Evolutionary conservation across 2,888 invertebrate species (phyloP).

Genomic region (Himalopsyche kuldschensis): DNA sequence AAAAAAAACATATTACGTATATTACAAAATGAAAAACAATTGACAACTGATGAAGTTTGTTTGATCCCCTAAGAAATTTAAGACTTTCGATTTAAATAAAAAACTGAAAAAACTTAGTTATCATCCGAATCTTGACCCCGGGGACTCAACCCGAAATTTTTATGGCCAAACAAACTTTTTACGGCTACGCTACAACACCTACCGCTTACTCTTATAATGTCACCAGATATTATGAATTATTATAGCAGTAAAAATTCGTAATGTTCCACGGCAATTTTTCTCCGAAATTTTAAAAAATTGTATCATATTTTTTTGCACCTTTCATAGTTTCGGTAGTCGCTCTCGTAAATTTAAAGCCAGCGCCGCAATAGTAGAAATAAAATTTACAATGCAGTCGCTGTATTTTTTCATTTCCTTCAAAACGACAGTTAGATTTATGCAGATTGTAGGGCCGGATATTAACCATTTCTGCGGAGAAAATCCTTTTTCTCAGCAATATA

Average conservation of each 20-base stretch:
- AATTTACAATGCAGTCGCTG: background rate
- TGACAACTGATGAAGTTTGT: too few relatives aligned
- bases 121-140: too few relatives aligned
- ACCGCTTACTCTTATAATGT: too few relatives aligned
- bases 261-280: background rate
- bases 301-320: background rate
- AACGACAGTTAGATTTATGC: slow-evolving; percentile 30
- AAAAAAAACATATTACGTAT: too few relatives aligned
- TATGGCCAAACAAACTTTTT: too few relatives aligned
- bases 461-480: slow-evolving; percentile 7
- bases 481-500: background rate
- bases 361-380: background rate
- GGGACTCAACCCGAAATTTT: too few relatives aligned
- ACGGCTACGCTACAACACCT: too few relatives aligned
- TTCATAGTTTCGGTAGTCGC: background rate
- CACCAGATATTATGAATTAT: background rate
- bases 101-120: too few relatives aligned
- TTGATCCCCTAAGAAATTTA: too few relatives aligned
- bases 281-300: background rate
- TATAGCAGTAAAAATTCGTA: background rate
- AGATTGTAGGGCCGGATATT: slow-evolving; percentile 34
- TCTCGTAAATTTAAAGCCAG: background rate
- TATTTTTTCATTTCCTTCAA: background rate
- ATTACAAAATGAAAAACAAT: too few relatives aligned
- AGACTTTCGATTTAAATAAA: too few relatives aligned